phyloP scores from a whole-genome alignment of 2,113 vertebrate genomes.

The Phalacrocorax carbo region DNA sequence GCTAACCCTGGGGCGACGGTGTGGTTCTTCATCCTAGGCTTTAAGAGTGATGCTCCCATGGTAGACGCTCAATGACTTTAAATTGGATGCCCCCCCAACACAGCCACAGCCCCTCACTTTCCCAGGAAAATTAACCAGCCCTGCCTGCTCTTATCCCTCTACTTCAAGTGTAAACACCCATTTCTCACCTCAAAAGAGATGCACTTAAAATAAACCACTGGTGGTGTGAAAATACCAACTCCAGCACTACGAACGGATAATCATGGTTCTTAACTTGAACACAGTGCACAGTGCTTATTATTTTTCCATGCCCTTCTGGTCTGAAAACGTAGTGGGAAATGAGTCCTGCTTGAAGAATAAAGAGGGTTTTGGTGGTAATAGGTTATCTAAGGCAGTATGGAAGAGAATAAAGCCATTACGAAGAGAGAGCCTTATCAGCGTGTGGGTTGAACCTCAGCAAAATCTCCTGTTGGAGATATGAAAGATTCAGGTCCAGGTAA shows the following conservation, averaged over 20 bases:
- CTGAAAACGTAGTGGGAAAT: not conserved
- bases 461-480: not conserved
- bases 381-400: not conserved
- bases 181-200: not conserved
- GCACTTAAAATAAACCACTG: not conserved
- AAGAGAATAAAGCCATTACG: not conserved
- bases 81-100: not conserved
- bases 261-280: not conserved
- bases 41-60: not conserved
- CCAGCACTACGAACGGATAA: not conserved
- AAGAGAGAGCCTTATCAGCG: not conserved
- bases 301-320: not conserved
- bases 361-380: not conserved
- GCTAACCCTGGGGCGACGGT: not conserved
- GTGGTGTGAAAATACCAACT: not conserved
- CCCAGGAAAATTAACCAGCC: not conserved
- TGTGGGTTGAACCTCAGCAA: not conserved
- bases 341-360: not conserved
- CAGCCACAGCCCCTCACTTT: not conserved
- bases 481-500: not conserved
- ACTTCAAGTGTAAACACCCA: not conserved
- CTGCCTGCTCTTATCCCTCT: not conserved
- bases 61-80: not conserved
- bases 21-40: not conserved
- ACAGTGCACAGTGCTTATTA: not conserved